phyloP scores from a whole-genome alignment of 2,888 invertebrate species.

The Torymus tubicola region DNA sequence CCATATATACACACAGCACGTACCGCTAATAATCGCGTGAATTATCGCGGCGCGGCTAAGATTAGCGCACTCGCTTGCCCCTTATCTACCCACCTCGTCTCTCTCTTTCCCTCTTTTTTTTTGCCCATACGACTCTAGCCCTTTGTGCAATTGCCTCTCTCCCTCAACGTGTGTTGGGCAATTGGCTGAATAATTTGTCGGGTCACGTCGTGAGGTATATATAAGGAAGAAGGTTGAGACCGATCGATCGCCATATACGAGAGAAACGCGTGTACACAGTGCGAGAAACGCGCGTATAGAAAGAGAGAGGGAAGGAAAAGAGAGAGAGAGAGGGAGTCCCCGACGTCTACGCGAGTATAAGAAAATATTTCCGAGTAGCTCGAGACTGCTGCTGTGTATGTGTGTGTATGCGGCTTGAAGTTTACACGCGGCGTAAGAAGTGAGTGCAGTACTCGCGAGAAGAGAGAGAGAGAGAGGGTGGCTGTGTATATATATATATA shows the following conservation, averaged over 20 bases:
- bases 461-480: background rate
- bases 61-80: background rate
- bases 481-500: background rate
- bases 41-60: background rate
- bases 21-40: constrained; percentile 17
- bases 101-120: background rate
- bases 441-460: background rate
- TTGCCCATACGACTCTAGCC: background rate
- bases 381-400: too few relatives aligned
- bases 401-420: too few relatives aligned
- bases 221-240: background rate
- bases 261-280: too few relatives aligned
- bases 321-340: too few relatives aligned
- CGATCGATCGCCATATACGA: constrained; percentile 31
- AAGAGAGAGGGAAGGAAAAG: too few relatives aligned
- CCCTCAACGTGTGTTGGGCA: constrained; percentile 17
- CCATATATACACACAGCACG: too few relatives aligned
- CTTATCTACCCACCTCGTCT: background rate
- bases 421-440: too few relatives aligned
- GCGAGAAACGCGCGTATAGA: too few relatives aligned
- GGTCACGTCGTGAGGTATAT: constrained; percentile 46
- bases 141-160: background rate
- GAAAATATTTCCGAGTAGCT: too few relatives aligned
- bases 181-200: constrained; percentile 54
- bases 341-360: too few relatives aligned